These are phyloP conservation scores for Gobiocypris rarus DNA, from an alignment of 2,113 vertebrate species.

Conservation along the genomic window DNA sequence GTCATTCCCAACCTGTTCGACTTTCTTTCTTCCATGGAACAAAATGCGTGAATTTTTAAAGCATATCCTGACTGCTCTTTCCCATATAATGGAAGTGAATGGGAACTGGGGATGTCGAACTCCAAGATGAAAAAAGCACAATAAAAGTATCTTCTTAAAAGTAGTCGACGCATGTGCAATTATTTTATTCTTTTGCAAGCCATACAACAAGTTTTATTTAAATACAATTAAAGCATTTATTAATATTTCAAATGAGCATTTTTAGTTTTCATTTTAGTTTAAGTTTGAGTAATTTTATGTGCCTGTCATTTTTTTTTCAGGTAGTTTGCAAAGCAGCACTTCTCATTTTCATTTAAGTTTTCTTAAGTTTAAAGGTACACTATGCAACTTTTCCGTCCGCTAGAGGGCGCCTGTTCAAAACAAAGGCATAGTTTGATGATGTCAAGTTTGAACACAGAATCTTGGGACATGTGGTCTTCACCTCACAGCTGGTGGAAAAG, in stretches of 20 bases:
- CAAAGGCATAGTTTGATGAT: too few relatives aligned
- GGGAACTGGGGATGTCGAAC: background rate
- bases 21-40: background rate
- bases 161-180: background rate
- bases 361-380: background rate
- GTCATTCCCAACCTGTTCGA: background rate
- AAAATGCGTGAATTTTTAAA: background rate
- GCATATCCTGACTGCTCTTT: background rate
- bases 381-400: too few relatives aligned
- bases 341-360: background rate
- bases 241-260: background rate
- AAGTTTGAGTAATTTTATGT: background rate
- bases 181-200: background rate
- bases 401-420: too few relatives aligned
- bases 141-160: background rate
- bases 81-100: background rate
- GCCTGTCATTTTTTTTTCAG: background rate
- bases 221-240: background rate
- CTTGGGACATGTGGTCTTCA: too few relatives aligned
- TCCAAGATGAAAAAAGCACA: background rate
- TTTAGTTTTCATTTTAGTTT: background rate
- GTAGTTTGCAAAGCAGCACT: background rate
- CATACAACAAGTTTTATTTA: background rate
- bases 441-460: too few relatives aligned
- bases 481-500: too few relatives aligned